Evolutionary conservation across 2,797 vertebrate species (phyloP).

Genomic region (Micropoecilia bifurca): DNA sequence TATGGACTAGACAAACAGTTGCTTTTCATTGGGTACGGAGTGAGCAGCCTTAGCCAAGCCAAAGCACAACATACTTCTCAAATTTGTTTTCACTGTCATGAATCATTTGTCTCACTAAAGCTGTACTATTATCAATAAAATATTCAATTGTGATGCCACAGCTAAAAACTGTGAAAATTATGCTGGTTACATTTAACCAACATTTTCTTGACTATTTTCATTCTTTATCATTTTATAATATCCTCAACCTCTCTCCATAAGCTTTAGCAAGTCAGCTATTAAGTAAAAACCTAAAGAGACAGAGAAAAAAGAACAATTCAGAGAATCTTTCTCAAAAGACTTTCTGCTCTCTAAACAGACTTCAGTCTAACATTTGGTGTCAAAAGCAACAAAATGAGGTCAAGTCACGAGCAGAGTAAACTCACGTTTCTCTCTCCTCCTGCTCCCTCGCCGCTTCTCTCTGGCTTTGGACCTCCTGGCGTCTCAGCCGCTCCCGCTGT

Average conservation of each 20-base stretch:
- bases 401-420: slow-evolving; percentile 2
- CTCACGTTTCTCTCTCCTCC: slow-evolving; percentile 73
- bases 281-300: neutral
- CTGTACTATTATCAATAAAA: neutral
- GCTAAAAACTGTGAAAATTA: neutral
- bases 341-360: neutral
- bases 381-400: neutral
- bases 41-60: neutral
- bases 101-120: neutral
- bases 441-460: slow-evolving; percentile 23
- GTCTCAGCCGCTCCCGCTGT: slow-evolving; percentile 74
- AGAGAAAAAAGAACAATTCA: neutral
- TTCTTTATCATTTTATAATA: neutral
- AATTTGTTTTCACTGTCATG: neutral
- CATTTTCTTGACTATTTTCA: neutral
- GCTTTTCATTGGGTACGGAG: too few species aligned
- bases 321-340: neutral
- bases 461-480: slow-evolving; percentile 59
- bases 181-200: neutral
- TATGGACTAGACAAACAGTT: neutral
- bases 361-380: neutral
- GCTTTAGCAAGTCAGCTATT: neutral
- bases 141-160: neutral
- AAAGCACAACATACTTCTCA: neutral
- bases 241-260: too few species aligned